Conservation (phyloP, 2,113 vertebrate species). For the Zapus hudsonius region DNA sequence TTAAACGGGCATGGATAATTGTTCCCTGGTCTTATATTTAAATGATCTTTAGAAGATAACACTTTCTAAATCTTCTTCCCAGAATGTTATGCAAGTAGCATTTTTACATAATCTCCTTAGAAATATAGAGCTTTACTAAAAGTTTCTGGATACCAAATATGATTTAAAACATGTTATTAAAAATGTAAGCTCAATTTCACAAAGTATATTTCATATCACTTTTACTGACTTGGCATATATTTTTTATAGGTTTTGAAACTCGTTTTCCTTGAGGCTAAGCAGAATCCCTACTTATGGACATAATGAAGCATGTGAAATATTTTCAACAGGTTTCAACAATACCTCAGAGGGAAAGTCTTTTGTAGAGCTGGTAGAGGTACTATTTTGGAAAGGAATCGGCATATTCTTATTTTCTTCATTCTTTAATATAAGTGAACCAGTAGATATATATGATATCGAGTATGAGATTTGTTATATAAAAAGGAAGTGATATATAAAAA, state of each 20-base stretch:
- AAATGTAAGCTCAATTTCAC: conserved; percentile 65
- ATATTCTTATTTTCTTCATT: not conserved
- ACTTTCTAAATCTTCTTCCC: conserved; percentile 77
- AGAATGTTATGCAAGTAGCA: conserved; percentile 78
- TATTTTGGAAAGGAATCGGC: not conserved
- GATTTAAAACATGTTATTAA: conserved; percentile 73
- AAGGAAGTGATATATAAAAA: not conserved
- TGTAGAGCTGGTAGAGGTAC: not conserved
- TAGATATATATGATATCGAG: not conserved
- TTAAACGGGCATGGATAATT: conserved; percentile 79
- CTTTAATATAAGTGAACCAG: not conserved
- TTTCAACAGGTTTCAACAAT: not conserved
- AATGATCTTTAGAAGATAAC: conserved; percentile 80
- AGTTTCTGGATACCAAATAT: conserved; percentile 68
- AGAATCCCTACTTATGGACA: not conserved
- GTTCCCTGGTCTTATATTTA: conserved; percentile 77
- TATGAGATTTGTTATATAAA: not conserved
- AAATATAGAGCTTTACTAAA: conserved; percentile 66
- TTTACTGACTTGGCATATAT: conserved; percentile 42
- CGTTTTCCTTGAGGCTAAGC: not conserved
- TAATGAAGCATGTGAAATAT: not conserved
- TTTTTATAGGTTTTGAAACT: conserved; percentile 21
- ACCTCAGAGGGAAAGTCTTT: conserved; percentile 5
- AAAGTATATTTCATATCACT: conserved; percentile 59
- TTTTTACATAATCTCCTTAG: conserved; percentile 78